Conservation (phyloP, 2,797 vertebrate genomes). For the Ctenochaetus hawaiiensis region DNA sequence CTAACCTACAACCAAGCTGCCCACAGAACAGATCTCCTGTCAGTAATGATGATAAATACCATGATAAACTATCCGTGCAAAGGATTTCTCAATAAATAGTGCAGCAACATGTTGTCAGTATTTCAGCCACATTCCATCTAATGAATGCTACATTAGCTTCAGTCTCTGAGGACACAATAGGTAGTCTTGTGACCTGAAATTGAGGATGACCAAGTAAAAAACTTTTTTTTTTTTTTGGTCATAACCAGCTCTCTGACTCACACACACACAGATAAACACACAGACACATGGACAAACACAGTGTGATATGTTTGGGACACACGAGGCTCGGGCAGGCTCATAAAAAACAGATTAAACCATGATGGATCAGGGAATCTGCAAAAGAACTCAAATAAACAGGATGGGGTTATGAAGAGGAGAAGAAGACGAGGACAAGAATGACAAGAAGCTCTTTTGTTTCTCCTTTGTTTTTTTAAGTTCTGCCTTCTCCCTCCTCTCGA, state of each 20-base stretch:
- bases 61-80: conserved; percentile 6
- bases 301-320: conserved; percentile 18
- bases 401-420: conserved; percentile 55
- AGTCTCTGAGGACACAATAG: conserved; percentile 31
- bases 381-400: conserved; percentile 62
- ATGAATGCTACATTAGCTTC: conserved; percentile 25
- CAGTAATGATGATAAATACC: conserved; percentile 54
- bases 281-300: conserved; percentile 6
- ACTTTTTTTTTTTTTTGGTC: conserved; percentile 6
- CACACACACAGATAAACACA: conserved; percentile 1
- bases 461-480: conserved; percentile 15
- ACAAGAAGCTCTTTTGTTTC: conserved; percentile 56
- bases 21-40: conserved; percentile 12
- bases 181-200: conserved; percentile 18
- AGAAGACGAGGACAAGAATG: conserved; percentile 51
- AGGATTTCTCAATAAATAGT: conserved; percentile 51
- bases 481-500: conserved; percentile 32
- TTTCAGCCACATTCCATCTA: conserved; percentile 35
- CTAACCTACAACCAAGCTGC: conserved; percentile 13
- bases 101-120: conserved; percentile 40
- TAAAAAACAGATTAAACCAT: conserved; percentile 62
- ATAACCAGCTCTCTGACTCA: conserved; percentile 12
- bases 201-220: conserved; percentile 36
- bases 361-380: conserved; percentile 60
- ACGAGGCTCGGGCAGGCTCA: conserved; percentile 40